phyloP scores from a whole-genome alignment of 37 sponge, comb jelly and placozoan genomes.

The Petrosia ficiformis region DNA sequence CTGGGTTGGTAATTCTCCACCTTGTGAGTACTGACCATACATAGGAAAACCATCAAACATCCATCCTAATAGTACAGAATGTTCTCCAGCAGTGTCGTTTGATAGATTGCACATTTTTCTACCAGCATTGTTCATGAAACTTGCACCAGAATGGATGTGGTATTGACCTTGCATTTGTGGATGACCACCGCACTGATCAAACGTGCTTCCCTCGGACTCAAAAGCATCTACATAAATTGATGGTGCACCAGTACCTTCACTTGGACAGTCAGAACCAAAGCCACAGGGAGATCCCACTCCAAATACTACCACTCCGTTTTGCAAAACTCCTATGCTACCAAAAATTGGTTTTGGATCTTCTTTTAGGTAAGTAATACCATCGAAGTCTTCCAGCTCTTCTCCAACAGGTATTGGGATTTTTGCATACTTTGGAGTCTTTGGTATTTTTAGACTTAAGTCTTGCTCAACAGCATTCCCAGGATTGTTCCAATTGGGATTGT shows the following conservation, averaged over 20 bases:
- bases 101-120: slow-evolving; percentile 13
- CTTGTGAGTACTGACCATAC: slow-evolving; percentile 22
- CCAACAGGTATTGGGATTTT: slow-evolving; percentile 16
- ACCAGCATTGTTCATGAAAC: background rate
- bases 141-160: slow-evolving; percentile 13
- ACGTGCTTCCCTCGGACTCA: slow-evolving; percentile 5
- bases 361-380: slow-evolving; percentile 1
- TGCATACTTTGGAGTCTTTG: slow-evolving; percentile 10
- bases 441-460: background rate
- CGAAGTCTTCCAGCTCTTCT: background rate
- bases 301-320: slow-evolving; percentile 25
- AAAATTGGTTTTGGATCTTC: slow-evolving; percentile 25
- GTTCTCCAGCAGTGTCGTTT: slow-evolving; percentile 17
- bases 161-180: slow-evolving; percentile 4
- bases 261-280: slow-evolving; percentile 13
- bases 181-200: slow-evolving; percentile 33
- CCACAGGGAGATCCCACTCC: slow-evolving; percentile 33
- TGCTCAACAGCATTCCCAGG: slow-evolving; percentile 13
- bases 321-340: slow-evolving; percentile 16
- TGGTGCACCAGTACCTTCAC: slow-evolving; percentile 11
- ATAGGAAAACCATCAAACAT: slow-evolving; percentile 28
- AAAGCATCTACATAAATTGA: slow-evolving; percentile 34
- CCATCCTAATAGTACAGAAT: slow-evolving; percentile 31
- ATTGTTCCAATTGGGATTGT: slow-evolving; percentile 19
- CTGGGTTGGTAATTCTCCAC: slow-evolving; percentile 17